These are phyloP conservation scores for Netelia inedita DNA, from an alignment of 2,888 invertebrate species.

Conservation along the genomic window DNA sequence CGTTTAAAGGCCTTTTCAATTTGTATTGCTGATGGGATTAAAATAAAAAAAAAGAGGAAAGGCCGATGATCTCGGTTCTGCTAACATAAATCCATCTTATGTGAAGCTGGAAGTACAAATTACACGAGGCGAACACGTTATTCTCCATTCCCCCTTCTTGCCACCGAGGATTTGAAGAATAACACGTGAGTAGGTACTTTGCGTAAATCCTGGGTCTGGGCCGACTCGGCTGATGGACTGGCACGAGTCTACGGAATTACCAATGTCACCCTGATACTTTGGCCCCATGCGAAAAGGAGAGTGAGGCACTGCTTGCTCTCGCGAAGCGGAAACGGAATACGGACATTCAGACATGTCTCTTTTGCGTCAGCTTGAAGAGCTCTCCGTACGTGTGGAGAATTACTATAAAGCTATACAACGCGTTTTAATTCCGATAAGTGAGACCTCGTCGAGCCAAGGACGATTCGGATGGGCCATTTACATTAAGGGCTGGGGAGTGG, in stretches of 20 bases:
- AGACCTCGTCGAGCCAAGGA: slow-evolving; percentile 9
- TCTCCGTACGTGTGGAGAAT: not conserved
- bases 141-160: not conserved
- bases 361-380: slow-evolving; percentile 31
- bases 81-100: slow-evolving; percentile 6
- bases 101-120: slow-evolving; percentile 17
- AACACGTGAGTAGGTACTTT: slow-evolving; percentile 40
- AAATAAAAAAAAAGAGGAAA: not conserved
- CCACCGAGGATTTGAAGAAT: slow-evolving; percentile 25
- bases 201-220: slow-evolving; percentile 23
- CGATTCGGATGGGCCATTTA: slow-evolving; percentile 24
- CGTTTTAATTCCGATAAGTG: slow-evolving; percentile 54
- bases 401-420: not conserved
- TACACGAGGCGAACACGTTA: slow-evolving; percentile 5
- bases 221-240: slow-evolving; percentile 27
- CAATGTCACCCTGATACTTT: slow-evolving; percentile 30
- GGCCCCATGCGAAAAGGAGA: not conserved
- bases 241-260: slow-evolving; percentile 38
- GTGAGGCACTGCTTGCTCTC: not conserved
- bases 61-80: not conserved
- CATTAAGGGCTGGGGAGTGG: slow-evolving; percentile 16
- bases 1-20: no score
- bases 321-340: slow-evolving; percentile 7
- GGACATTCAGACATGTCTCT: not conserved
- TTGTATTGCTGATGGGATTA: not conserved